These are phyloP conservation scores for Petrolisthes manimaculis DNA, from an alignment of 2,888 invertebrate genomes.

Conservation along the genomic window DNA sequence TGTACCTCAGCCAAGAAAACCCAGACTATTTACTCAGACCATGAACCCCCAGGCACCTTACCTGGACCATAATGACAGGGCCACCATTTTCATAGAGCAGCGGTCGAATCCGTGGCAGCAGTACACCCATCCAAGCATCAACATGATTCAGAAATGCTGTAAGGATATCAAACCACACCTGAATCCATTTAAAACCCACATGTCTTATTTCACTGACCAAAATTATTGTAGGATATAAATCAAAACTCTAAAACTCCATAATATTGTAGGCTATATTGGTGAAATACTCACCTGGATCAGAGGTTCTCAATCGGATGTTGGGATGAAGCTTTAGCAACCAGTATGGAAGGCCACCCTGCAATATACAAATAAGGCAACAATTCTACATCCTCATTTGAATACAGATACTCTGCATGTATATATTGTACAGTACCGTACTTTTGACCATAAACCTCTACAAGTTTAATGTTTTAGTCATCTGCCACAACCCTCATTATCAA, in stretches of 20 bases:
- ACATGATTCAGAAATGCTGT: conserved; percentile 40
- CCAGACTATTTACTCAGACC: not conserved
- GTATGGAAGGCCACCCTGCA: conserved; percentile 81
- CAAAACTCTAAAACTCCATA: not conserved
- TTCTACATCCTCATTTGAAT: too few relatives aligned
- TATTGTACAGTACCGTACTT: too few relatives aligned
- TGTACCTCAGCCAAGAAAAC: not conserved
- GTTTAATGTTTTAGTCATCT: too few relatives aligned
- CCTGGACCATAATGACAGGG: conserved; percentile 88
- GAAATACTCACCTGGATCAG: conserved; percentile 32
- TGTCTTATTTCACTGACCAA: too few relatives aligned
- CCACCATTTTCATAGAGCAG: conserved; percentile 81
- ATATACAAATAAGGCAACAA: not conserved
- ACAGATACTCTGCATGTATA: too few relatives aligned
- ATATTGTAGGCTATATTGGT: not conserved
- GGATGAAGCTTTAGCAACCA: conserved; percentile 80
- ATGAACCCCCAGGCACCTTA: not conserved
- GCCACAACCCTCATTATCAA: too few relatives aligned
- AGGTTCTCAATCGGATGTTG: conserved; percentile 74
- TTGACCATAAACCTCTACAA: too few relatives aligned
- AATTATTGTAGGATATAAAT: not conserved
- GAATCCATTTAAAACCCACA: conserved; percentile 5
- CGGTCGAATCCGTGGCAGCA: conserved; percentile 73
- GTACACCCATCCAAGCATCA: conserved; percentile 67
- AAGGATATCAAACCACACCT: conserved; percentile 9